These are phyloP conservation scores for Pagetopsis macropterus DNA, from an alignment of 2,797 vertebrate species.

Conservation along the genomic window DNA sequence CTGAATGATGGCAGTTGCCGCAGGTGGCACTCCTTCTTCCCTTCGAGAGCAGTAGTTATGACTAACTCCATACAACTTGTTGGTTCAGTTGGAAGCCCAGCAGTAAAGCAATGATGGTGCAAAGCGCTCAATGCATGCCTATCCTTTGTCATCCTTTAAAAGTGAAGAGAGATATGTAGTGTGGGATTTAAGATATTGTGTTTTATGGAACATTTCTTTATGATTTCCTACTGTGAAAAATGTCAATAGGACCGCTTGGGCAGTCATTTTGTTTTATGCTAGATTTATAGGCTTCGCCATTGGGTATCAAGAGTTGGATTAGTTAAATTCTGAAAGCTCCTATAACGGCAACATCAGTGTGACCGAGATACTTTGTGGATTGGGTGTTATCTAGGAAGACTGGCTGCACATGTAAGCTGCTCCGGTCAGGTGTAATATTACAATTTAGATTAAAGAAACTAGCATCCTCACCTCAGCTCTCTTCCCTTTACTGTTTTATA, in stretches of 20 bases:
- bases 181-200: background rate
- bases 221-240: background rate
- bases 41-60: slow-evolving; percentile 7
- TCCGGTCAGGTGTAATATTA: slow-evolving; percentile 31
- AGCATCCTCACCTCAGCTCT: slow-evolving; percentile 12
- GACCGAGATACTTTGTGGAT: slow-evolving; percentile 10
- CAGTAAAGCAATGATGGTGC: slow-evolving; percentile 3
- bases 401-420: slow-evolving; percentile 44
- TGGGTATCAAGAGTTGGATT: slow-evolving; percentile 32
- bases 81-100: slow-evolving; percentile 16
- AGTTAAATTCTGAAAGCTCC: slow-evolving; percentile 12
- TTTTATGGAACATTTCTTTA: background rate
- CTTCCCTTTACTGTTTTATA: slow-evolving; percentile 1
- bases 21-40: slow-evolving; percentile 26
- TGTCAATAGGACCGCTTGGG: slow-evolving; percentile 1
- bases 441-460: background rate
- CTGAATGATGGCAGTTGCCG: slow-evolving; percentile 18
- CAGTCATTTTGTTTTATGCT: slow-evolving; percentile 15
- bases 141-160: slow-evolving; percentile 18
- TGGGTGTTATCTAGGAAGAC: slow-evolving; percentile 26
- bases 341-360: slow-evolving; percentile 16
- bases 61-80: slow-evolving; percentile 26
- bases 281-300: background rate
- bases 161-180: background rate
- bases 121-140: background rate